These are phyloP conservation scores for Amphiprion percula DNA, from an alignment of 2,113 vertebrate species.

Conservation along the genomic window DNA sequence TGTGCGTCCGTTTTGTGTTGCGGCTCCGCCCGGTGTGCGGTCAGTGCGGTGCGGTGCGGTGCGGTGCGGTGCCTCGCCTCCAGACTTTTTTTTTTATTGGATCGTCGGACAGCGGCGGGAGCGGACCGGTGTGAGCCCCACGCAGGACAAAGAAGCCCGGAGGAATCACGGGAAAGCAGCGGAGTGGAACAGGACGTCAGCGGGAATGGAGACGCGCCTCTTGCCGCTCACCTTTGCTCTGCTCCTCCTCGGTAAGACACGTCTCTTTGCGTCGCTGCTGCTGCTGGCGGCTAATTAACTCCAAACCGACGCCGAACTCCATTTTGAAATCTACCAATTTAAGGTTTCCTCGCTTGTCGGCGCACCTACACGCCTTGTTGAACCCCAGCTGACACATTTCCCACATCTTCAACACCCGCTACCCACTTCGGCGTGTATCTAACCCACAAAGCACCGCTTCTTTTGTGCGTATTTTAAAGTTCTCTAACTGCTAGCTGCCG, in stretches of 20 bases:
- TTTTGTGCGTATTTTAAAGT: not conserved
- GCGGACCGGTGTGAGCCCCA: constrained; percentile 45
- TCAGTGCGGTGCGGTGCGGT: constrained; percentile 3
- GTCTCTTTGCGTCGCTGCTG: constrained; percentile 28
- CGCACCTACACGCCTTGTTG: fast-evolving
- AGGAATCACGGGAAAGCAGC: not conserved
- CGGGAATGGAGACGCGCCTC: constrained; percentile 40
- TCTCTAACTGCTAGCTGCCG: not conserved
- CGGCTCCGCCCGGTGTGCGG: constrained; percentile 62
- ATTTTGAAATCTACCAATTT: constrained; percentile 1
- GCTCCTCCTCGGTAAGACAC: constrained; percentile 66
- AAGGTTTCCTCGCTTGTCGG: fast-evolving
- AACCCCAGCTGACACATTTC: fast-evolving
- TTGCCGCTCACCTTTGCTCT: constrained; percentile 30
- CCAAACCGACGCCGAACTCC: not conserved
- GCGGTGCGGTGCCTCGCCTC: too few species aligned
- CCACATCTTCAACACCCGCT: fast-evolving
- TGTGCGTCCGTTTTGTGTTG: constrained; percentile 2
- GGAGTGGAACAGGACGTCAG: not conserved
- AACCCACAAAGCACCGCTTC: fast-evolving
- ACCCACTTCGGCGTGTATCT: not conserved
- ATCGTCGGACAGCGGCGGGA: constrained; percentile 53
- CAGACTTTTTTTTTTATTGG: constrained; percentile 54
- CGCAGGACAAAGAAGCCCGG: constrained; percentile 61
- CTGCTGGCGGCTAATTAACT: constrained; percentile 56